Base-by-base conservation (phyloP, 2,888 invertebrate species). In the Gastracanthus pulcherrimus region DNA sequence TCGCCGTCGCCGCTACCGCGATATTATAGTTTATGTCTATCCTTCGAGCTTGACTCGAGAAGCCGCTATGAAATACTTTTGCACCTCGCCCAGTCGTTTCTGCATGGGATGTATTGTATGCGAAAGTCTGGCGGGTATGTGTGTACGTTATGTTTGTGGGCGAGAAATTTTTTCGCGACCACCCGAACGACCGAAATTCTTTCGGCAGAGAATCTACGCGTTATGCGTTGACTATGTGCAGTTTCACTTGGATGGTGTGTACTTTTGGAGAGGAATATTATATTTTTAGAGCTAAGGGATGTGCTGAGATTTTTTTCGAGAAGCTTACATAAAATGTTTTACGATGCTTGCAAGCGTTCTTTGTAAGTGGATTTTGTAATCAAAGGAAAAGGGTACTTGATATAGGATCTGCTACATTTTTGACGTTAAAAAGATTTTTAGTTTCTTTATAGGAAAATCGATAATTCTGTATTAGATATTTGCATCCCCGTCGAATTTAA, bases 21-120 rank as follows among this genome's bases (percentile, higher is more conserved):
- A 84, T 84, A 86, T 87, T 86, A 87, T 84, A 87, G 81, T 67
- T 81, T 58, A 45, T 29, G 45, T 84, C 85, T 86, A 69, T 67
- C 48, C 48, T 80, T 80, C 84, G 84, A 71, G 83, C 85, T 82
- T 55, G 60, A 26, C 19, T n/a, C n/a, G n/a, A n/a, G n/a, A n/a
- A n/a, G 83, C 82, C 81, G 82, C 84, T 83, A 86, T 89, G 85
- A 89, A 90, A 89, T 84, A 86, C 82, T 86, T 89, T 90, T 88
- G 87, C 86, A 85, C 84, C 84, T 84, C 85, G 45, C 69, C 11
- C 16, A 67, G 74, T 74, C 55, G 62, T 62, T 62, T 41, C 29
- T 26, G n/a, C 64, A 38, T 26, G 26, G 45, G 26, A 11, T 29
- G 55, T 48, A 13, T 58, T 36, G 31, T 13, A n/a, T n/a, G n/a